Conservation (phyloP, 1,140 invertebrate genomes). For the Elymnias hypermnestra region DNA sequence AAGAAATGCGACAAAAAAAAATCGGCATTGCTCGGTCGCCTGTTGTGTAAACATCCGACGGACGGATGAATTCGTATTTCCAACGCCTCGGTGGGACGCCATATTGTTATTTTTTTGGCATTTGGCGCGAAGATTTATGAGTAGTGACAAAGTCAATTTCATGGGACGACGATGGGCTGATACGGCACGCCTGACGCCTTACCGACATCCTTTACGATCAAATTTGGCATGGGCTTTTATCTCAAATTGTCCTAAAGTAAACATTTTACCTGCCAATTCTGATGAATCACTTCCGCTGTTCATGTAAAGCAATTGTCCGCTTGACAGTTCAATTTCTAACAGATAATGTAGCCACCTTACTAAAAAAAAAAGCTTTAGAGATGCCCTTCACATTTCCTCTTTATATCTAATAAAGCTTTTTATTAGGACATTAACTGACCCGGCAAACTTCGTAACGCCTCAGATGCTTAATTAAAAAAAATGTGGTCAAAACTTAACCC, state of each 20-base stretch:
- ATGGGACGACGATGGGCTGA: constrained; percentile 41
- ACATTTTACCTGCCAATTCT: constrained; percentile 67
- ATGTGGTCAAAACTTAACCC: too few species aligned
- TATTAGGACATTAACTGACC: too few species aligned
- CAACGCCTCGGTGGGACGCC: constrained; percentile 40
- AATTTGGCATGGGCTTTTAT: constrained; percentile 66
- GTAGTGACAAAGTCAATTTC: constrained; percentile 70
- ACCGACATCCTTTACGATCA: constrained; percentile 41
- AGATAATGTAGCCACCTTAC: not conserved
- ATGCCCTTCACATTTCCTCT: not conserved
- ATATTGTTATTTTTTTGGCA: constrained; percentile 44
- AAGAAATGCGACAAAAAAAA: constrained; percentile 31
- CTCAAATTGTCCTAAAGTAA: constrained; percentile 65
- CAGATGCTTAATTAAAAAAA: too few species aligned
- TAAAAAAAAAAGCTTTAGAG: not conserved
- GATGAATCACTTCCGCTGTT: constrained; percentile 54
- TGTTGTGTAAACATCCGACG: constrained; percentile 64
- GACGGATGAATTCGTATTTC: constrained; percentile 31
- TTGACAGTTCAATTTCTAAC: constrained; percentile 56
- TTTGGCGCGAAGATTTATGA: constrained; percentile 62
- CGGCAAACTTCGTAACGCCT: too few species aligned
- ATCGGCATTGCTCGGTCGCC: constrained; percentile 28
- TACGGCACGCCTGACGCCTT: constrained; percentile 24
- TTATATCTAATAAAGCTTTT: not conserved
- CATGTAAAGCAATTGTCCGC: constrained; percentile 29